Conservation (phyloP, 1,140 invertebrate genomes). For the Calycopis cecrops region DNA sequence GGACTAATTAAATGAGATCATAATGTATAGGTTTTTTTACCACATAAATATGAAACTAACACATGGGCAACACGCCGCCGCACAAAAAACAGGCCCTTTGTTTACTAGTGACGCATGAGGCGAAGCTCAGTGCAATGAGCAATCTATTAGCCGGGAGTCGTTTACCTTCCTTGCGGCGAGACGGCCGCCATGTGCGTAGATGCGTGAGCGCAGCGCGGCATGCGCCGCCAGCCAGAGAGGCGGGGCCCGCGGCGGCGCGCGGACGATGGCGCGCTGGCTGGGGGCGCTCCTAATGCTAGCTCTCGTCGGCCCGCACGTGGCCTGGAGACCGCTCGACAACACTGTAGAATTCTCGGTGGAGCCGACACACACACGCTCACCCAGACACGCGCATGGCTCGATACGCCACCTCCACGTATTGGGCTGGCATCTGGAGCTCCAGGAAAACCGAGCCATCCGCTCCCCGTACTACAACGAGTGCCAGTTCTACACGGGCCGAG, state of each 20-base stretch:
- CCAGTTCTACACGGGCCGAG: slow-evolving; percentile 57
- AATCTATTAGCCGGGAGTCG: slow-evolving; percentile 64
- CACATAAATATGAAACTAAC: no score
- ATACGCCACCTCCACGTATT: slow-evolving; percentile 50
- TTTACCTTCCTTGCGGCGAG: slow-evolving; percentile 69
- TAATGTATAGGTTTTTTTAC: no score
- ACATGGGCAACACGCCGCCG: slow-evolving; percentile 39
- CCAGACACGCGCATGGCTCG: slow-evolving; percentile 32
- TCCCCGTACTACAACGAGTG: slow-evolving; percentile 64
- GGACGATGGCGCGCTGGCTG: slow-evolving; percentile 65
- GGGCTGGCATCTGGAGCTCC: slow-evolving; percentile 58
- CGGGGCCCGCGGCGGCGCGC: slow-evolving; percentile 58
- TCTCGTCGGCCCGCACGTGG: slow-evolving; percentile 29
- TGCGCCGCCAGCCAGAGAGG: slow-evolving; percentile 46
- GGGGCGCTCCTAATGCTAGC: slow-evolving; percentile 47
- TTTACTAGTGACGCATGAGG: slow-evolving; percentile 68
- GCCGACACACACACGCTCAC: slow-evolving; percentile 23
- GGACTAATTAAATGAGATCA: no score
- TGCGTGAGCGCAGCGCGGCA: slow-evolving; percentile 58
- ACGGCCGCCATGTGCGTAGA: slow-evolving; percentile 66
- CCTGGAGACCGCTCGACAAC: slow-evolving; percentile 36
- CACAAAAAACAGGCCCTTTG: slow-evolving; percentile 64
- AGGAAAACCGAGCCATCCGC: slow-evolving; percentile 57
- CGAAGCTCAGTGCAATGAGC: slow-evolving; percentile 55
- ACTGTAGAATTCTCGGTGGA: slow-evolving; percentile 28